Conservation (phyloP, 2,113 vertebrate genomes). For the Aviceda subcristata region DNA sequence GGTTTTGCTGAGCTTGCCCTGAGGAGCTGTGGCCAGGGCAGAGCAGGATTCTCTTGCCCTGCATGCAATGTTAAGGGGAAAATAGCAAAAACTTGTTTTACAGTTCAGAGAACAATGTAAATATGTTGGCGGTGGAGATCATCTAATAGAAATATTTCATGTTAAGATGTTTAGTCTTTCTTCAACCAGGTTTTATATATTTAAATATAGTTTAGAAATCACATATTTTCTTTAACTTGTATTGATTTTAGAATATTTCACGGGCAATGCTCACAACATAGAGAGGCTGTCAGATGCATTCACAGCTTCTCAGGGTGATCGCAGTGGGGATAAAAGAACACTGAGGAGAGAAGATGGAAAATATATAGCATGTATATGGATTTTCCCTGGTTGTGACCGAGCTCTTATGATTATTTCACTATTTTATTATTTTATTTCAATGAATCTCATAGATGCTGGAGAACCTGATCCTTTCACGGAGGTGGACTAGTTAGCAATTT, state of each 20-base stretch:
- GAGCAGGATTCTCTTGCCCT: background rate
- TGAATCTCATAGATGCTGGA: background rate
- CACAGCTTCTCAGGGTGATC: background rate
- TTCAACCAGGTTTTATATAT: background rate
- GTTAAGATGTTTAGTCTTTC: background rate
- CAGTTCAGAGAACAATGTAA: background rate
- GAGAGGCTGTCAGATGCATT: background rate
- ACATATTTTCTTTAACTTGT: background rate
- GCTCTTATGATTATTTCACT: background rate
- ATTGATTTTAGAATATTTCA: background rate
- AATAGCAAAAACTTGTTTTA: background rate
- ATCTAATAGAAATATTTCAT: background rate
- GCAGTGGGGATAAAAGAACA: background rate
- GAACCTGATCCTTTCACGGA: background rate
- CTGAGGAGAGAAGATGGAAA: background rate
- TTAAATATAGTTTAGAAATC: background rate
- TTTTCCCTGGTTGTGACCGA: background rate
- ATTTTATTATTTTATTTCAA: background rate
- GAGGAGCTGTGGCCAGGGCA: background rate
- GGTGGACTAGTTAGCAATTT: background rate
- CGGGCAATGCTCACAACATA: background rate
- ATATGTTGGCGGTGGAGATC: rapidly evolving
- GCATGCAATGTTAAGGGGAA: rapidly evolving
- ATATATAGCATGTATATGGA: background rate
- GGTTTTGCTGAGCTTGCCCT: background rate